Evolutionary conservation across 2,888 invertebrate species (phyloP).

Genomic region (Cantharis nigra): DNA sequence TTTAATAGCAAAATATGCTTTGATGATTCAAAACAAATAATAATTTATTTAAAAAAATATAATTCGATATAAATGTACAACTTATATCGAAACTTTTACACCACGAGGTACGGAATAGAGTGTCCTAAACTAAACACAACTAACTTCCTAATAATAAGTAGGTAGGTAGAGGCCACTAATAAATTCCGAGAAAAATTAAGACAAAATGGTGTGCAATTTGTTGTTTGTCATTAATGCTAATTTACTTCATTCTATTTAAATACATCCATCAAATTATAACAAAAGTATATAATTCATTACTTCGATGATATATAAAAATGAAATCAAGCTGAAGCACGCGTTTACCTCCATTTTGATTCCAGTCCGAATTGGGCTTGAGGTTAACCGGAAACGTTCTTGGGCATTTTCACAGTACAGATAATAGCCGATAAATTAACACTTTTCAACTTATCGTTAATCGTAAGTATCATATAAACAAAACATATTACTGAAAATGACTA

Average conservation of each 20-base stretch:
- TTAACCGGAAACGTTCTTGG: slow-evolving; percentile 53
- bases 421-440: slow-evolving; percentile 1
- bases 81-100: neutral
- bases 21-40: neutral
- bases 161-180: neutral
- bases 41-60: neutral
- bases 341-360: slow-evolving; percentile 56
- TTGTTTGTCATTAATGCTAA: neutral
- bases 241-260: neutral
- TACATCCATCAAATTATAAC: neutral
- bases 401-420: slow-evolving; percentile 16
- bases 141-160: neutral
- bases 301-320: slow-evolving; percentile 4
- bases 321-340: slow-evolving; percentile 49
- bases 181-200: neutral
- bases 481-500: slow-evolving; percentile 8
- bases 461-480: slow-evolving; percentile 10
- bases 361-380: slow-evolving; percentile 51
- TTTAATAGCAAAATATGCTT: neutral
- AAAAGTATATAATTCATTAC: neutral
- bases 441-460: slow-evolving; percentile 19
- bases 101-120: neutral
- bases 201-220: neutral
- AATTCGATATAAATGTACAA: neutral
- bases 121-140: neutral